Evolutionary conservation across 1,140 invertebrate species (phyloP).

Genomic region (Saccostrea cuccullata): DNA sequence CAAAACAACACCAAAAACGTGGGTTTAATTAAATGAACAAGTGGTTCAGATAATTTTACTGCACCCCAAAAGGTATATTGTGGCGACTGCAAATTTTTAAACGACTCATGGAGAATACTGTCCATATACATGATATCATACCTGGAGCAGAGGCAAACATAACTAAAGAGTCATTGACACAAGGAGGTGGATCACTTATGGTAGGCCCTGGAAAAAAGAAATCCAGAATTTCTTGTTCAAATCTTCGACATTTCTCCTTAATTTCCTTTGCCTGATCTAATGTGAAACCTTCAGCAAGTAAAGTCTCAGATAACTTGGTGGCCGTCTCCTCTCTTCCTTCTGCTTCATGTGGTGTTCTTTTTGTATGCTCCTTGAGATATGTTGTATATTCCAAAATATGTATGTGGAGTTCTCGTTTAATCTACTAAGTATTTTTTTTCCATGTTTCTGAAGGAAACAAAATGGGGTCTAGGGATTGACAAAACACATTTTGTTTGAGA

Average conservation of each 20-base stretch:
- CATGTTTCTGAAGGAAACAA: too few relatives aligned
- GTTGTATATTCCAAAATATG: background rate
- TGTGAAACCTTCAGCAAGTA: background rate
- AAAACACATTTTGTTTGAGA: too few relatives aligned
- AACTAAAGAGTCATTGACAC: background rate
- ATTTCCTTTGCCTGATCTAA: background rate
- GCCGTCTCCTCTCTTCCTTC: background rate
- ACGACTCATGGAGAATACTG: too few relatives aligned
- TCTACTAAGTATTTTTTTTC: too few relatives aligned
- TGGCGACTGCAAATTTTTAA: too few relatives aligned
- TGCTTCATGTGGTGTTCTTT: background rate
- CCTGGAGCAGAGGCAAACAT: conserved; percentile 15
- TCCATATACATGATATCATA: background rate
- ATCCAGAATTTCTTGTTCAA: background rate
- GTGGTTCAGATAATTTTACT: too few relatives aligned
- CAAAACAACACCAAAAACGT: too few relatives aligned
- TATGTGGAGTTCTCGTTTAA: background rate
- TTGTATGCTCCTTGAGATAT: background rate
- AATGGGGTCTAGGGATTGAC: too few relatives aligned
- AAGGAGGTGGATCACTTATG: background rate
- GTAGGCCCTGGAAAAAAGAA: background rate
- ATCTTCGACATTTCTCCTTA: background rate
- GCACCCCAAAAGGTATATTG: too few relatives aligned
- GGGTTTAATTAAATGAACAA: too few relatives aligned
- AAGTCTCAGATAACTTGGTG: background rate